Conservation (phyloP, 2,797 vertebrate genomes). For the Potorous gilbertii region DNA sequence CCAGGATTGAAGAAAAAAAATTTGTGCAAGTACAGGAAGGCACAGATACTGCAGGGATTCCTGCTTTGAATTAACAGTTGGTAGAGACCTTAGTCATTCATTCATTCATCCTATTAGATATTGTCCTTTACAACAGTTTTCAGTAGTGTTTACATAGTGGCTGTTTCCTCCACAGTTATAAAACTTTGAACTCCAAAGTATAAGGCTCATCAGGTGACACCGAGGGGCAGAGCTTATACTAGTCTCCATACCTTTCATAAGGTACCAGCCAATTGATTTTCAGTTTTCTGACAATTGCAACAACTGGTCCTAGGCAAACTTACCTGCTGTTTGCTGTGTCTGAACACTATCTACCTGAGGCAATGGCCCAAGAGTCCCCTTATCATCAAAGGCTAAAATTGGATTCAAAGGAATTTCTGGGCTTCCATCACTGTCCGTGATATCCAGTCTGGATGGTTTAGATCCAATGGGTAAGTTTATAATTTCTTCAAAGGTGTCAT, state of each 20-base stretch:
- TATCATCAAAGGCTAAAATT: slow-evolving; percentile 93
- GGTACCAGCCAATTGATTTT: not conserved
- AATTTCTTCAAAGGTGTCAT: slow-evolving; percentile 93
- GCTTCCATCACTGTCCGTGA: slow-evolving; percentile 87
- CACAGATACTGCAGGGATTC: not conserved
- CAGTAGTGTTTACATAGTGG: not conserved
- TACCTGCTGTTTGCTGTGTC: slow-evolving; percentile 92
- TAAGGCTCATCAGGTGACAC: not conserved
- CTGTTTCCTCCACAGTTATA: not conserved
- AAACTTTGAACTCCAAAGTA: not conserved
- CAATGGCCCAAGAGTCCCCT: slow-evolving; percentile 89
- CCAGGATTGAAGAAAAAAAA: not conserved
- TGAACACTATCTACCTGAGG: slow-evolving; percentile 91
- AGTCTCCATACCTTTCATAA: not conserved
- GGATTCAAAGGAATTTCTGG: slow-evolving; percentile 88
- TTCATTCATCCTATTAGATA: not conserved
- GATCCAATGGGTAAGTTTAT: slow-evolving; percentile 91
- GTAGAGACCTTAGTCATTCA: not conserved
- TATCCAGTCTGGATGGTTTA: slow-evolving; percentile 90
- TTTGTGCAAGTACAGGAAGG: not conserved
- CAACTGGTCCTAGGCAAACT: slow-evolving; percentile 57
- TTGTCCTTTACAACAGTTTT: not conserved
- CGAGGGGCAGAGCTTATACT: not conserved
- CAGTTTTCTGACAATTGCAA: not conserved
- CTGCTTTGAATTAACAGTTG: not conserved